A percentile compares a stretch with the other conserved stretches of the same genome.
These are phyloP conservation scores for Trissolcus japonicus DNA, from an alignment of 2,888 invertebrate genomes.

Conservation along the genomic window DNA sequence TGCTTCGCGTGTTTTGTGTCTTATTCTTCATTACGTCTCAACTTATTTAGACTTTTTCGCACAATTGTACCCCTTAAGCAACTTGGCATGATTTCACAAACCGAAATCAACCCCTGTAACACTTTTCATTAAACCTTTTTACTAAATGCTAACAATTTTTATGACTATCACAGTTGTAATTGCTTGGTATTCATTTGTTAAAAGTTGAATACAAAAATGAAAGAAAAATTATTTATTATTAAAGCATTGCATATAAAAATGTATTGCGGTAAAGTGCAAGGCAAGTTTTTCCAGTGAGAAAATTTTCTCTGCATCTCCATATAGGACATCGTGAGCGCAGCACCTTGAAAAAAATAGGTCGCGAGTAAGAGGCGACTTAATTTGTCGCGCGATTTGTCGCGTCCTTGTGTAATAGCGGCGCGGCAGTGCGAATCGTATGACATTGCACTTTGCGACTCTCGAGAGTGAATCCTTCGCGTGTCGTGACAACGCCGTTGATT, in stretches of 20 bases:
- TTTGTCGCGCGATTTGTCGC: conserved; percentile 58
- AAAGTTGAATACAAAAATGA: too few relatives aligned
- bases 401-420: conserved; percentile 51
- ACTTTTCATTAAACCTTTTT: too few relatives aligned
- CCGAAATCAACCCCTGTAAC: too few relatives aligned
- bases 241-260: background rate
- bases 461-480: conserved; percentile 52
- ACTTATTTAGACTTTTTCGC: background rate
- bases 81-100: background rate
- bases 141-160: too few relatives aligned
- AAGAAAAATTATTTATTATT: too few relatives aligned
- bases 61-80: background rate
- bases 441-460: conserved; percentile 46
- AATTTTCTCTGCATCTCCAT: conserved; percentile 18
- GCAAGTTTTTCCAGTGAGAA: conserved; percentile 15
- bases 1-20: conserved; percentile 21
- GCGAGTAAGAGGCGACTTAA: conserved; percentile 61
- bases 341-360: conserved; percentile 65
- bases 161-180: too few relatives aligned
- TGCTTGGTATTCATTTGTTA: too few relatives aligned
- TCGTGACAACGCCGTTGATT: conserved; percentile 40
- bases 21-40: conserved; percentile 27
- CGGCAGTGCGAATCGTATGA: conserved; percentile 40
- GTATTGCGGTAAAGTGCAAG: conserved; percentile 2
- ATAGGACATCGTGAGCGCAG: conserved; percentile 37